Evolutionary conservation across 2,113 vertebrate species (phyloP).

Genomic region (Lates calcarifer): DNA sequence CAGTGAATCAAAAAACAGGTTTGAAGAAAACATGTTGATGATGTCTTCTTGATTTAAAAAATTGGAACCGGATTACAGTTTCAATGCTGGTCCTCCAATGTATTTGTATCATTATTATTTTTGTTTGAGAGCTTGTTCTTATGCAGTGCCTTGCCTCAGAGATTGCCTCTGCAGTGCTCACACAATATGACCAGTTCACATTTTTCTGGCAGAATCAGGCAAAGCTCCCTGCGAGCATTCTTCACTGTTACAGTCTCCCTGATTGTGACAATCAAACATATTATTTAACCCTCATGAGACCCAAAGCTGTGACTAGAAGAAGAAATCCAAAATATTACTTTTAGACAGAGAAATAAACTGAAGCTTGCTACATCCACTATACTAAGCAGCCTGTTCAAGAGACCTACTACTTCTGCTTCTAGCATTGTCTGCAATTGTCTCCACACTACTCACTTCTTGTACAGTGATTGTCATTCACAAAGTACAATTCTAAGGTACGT

Average conservation of each 20-base stretch:
- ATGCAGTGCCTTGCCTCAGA: not conserved
- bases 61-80: not conserved
- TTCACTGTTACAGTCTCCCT: not conserved
- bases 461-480: not conserved
- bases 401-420: not conserved
- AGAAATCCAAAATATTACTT: not conserved
- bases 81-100: not conserved
- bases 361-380: not conserved
- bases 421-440: not conserved
- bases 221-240: not conserved
- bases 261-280: not conserved
- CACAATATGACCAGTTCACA: not conserved
- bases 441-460: not conserved
- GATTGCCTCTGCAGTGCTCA: not conserved
- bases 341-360: too few relatives aligned
- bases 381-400: not conserved
- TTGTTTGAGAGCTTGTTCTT: not conserved
- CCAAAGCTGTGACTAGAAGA: not conserved
- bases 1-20: not conserved
- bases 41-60: not conserved
- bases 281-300: constrained; percentile 25
- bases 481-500: too few relatives aligned
- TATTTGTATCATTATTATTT: not conserved
- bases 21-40: not conserved
- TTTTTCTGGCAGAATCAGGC: not conserved